Conservation (phyloP, 2,113 vertebrate genomes). For the Myotis yumanensis region DNA sequence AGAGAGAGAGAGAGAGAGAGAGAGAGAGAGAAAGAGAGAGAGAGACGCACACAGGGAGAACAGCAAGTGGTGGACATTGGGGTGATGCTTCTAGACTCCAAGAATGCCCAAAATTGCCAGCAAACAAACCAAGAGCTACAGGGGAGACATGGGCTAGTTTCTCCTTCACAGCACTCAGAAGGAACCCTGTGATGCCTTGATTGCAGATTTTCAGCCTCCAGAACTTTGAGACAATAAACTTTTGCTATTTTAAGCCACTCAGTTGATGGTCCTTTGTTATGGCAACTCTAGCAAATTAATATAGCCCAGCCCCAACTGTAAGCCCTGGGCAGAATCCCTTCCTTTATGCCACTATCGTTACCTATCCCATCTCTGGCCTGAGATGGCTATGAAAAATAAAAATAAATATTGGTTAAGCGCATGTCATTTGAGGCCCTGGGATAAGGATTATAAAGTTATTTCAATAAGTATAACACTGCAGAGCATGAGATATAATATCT, state of each 20-base stretch:
- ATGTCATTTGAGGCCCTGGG: neutral
- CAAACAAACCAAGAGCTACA: neutral
- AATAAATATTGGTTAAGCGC: neutral
- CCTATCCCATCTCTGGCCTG: neutral
- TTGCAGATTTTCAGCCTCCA: neutral
- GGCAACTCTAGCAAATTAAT: neutral
- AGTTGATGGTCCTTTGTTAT: neutral
- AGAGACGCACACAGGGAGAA: neutral
- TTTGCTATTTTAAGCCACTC: neutral
- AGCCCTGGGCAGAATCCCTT: neutral
- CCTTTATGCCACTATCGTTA: neutral
- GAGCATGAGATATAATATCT: neutral
- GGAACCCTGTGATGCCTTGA: neutral
- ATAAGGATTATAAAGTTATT: neutral
- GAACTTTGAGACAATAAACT: neutral
- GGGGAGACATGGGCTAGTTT: neutral
- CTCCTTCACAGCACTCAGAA: neutral
- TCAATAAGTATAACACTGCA: neutral
- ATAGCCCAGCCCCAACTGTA: neutral
- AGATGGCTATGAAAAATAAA: neutral
- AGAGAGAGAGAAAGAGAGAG: no score
- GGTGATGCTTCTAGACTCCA: neutral
- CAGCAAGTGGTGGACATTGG: neutral
- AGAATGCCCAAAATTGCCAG: neutral
- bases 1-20: no score